Evolutionary conservation across 1,140 invertebrate genomes (phyloP), one percentile per base, ranked within the genome.

Genomic region (Pseudachorutes palmiensis): DNA sequence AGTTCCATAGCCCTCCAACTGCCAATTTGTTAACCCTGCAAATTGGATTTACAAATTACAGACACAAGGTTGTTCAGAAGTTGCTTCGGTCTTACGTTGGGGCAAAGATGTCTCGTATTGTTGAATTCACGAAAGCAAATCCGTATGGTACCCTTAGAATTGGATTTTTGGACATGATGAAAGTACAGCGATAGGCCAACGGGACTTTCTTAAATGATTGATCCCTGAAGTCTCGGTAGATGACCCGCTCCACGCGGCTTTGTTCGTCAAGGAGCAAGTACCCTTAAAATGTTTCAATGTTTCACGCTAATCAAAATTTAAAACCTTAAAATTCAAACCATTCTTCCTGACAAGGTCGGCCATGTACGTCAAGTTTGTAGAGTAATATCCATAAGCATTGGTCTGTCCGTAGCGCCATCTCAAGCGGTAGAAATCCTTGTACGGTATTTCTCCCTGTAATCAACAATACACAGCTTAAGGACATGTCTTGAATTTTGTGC

Each of bases 1-100:
- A 85, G 65, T 85, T 83, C 0, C 90, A 81, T 48, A 91, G 85
- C 26, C 89, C 89, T 0, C 84, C 81, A 79, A 91, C 86, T 0
- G 87, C 82, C 22, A 90, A 76, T 66, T 70, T 72, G n/a, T 69
- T 63, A 60, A 75, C 81, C 78, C 58, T 83, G n/a, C 0, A 55
- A 62, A 1, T 31, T 12, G n/a, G n/a, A 58, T 24, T 28, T 32
- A 60, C 2, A 57, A 24, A 62, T n/a, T n/a, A n/a, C n/a, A n/a
- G n/a, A n/a, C n/a, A n/a, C n/a, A n/a, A n/a, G n/a, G n/a, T n/a
- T n/a, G n/a, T n/a, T n/a, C n/a, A n/a, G n/a, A n/a, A n/a, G n/a
- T n/a, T n/a, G n/a, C n/a, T n/a, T n/a, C n/a, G n/a, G n/a, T n/a
- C 85, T 83, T 80, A 89, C 88, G 85, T 79, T 28, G 80, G 81